phyloP scores from a whole-genome alignment of 2,113 vertebrate genomes.

The Camelus dromedarius region DNA sequence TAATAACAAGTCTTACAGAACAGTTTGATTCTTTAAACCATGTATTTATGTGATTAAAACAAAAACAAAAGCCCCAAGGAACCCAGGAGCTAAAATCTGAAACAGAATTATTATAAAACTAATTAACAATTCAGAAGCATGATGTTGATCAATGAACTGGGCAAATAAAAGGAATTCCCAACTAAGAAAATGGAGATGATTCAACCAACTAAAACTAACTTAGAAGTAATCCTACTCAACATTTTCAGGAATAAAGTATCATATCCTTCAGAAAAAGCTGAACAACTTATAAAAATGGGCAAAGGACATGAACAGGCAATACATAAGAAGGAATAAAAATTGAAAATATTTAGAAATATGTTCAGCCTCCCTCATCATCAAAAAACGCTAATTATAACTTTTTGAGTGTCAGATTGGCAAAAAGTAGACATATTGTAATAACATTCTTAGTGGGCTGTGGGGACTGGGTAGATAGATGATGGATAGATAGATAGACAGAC shows the following conservation, averaged over 20 bases:
- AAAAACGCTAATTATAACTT: background rate
- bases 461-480: background rate
- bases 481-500: background rate
- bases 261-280: background rate
- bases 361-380: background rate
- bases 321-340: background rate
- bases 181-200: background rate
- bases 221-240: background rate
- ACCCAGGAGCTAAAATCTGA: background rate
- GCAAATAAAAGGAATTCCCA: conserved; percentile 35
- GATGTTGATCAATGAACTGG: background rate
- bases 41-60: background rate
- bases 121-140: background rate
- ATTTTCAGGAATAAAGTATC: background rate
- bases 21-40: background rate
- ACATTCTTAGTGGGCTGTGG: background rate
- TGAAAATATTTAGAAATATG: conserved; percentile 13
- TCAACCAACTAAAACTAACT: background rate
- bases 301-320: background rate
- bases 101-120: conserved; percentile 28
- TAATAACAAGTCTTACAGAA: background rate
- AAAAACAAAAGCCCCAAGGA: background rate
- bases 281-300: background rate
- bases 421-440: background rate
- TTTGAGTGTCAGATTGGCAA: background rate